These are phyloP conservation scores for Dynastes maya DNA, from an alignment of 2,888 invertebrate species.

Conservation along the genomic window DNA sequence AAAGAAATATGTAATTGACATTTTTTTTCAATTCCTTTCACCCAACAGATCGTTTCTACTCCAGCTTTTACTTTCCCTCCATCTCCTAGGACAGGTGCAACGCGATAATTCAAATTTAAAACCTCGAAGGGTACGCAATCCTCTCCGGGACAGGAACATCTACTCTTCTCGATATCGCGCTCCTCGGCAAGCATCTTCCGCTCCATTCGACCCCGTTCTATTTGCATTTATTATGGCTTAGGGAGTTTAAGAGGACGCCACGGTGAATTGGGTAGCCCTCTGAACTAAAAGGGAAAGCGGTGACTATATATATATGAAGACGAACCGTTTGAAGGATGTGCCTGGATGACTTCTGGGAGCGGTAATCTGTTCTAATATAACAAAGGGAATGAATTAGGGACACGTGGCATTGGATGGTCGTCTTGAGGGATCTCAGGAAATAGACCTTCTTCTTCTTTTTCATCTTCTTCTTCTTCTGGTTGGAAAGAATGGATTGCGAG, in stretches of 20 bases:
- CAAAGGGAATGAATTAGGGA: constrained; percentile 21
- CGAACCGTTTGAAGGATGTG: not conserved
- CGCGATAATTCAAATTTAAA: constrained; percentile 13
- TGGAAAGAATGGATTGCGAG: not conserved
- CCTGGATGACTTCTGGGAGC: constrained; percentile 25
- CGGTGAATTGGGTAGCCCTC: not conserved
- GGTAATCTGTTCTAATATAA: constrained; percentile 38
- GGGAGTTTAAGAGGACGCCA: not conserved
- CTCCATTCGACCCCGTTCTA: not conserved
- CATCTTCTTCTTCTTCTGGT: not conserved
- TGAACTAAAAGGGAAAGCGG: not conserved
- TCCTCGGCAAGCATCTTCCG: not conserved
- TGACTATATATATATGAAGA: not conserved
- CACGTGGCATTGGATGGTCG: constrained; percentile 10
- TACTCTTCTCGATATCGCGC: not conserved
- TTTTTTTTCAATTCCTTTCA: not conserved
- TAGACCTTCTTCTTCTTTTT: constrained; percentile 13
- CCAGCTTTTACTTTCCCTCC: not conserved
- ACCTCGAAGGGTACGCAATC: not conserved
- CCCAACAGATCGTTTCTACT: not conserved
- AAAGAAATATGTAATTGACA: no score
- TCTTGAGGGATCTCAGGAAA: constrained; percentile 24
- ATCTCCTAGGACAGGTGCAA: constrained; percentile 2
- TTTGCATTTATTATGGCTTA: constrained; percentile 25
- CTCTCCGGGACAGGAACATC: not conserved